A percentile compares a stretch with the other conserved stretches of the same genome.
Evolutionary conservation across 1,140 invertebrate species (phyloP).

Genomic region (Zaprionus inermis): DNA sequence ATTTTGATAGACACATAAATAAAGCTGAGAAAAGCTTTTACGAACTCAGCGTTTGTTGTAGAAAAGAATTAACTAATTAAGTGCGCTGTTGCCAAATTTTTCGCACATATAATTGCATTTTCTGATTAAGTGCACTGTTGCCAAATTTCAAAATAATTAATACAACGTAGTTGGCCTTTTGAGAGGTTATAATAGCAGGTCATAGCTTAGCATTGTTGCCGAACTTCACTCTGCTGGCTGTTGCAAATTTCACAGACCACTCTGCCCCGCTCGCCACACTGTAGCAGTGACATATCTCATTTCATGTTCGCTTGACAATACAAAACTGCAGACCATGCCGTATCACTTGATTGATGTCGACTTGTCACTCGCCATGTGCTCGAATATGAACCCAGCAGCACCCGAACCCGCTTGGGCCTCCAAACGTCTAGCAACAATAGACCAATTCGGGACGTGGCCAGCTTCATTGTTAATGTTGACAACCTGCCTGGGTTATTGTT

Average conservation of each 20-base stretch:
- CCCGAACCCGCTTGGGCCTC: not conserved
- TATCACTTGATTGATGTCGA: conserved; percentile 56
- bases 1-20: not conserved
- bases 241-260: not conserved
- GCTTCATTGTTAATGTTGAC: conserved; percentile 46
- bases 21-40: conserved; percentile 2
- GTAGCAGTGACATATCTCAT: conserved; percentile 17
- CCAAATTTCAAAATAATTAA: not conserved
- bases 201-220: not conserved
- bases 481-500: conserved; percentile 21
- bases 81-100: conserved; percentile 2
- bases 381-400: conserved; percentile 20
- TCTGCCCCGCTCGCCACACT: conserved; percentile 5
- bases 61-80: not conserved
- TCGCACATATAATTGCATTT: not conserved
- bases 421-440: conserved; percentile 17
- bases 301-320: conserved; percentile 31
- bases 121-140: not conserved
- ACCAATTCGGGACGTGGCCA: conserved; percentile 24
- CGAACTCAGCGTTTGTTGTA: not conserved
- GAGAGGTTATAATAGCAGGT: not conserved
- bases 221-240: not conserved
- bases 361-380: conserved; percentile 44
- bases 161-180: not conserved
- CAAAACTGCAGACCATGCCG: conserved; percentile 33